Percentiles rank a stretch among this genome's conserved stretches.
phyloP scores from a whole-genome alignment of 1,140 invertebrate genomes.

The Heliconius congener region DNA sequence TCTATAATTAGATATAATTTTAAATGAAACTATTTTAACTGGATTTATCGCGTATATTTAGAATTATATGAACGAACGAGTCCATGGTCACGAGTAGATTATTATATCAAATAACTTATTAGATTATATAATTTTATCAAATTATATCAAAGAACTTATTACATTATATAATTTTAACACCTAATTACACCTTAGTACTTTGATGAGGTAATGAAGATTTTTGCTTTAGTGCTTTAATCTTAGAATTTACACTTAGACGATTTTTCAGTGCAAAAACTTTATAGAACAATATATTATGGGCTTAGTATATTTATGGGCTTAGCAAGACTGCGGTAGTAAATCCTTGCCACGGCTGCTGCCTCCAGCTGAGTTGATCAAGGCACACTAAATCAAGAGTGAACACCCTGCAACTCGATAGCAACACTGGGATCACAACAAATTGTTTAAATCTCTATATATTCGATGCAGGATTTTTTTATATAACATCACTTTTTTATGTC shows the following conservation, averaged over 20 bases:
- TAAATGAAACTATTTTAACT: too few species aligned
- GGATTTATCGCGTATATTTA: too few species aligned
- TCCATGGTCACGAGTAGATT: too few species aligned
- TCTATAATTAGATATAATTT: too few species aligned
- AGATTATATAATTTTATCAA: too few species aligned
- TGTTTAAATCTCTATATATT: not conserved
- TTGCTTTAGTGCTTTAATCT: not conserved
- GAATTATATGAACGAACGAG: too few species aligned
- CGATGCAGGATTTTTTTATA: not conserved
- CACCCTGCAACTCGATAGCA: not conserved
- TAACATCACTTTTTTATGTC: not conserved
- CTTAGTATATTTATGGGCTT: not conserved
- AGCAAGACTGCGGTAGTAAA: not conserved
- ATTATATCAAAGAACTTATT: too few species aligned
- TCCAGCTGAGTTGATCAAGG: slow-evolving; percentile 1
- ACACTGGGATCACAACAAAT: not conserved
- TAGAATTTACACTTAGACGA: not conserved
- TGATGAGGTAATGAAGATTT: not conserved
- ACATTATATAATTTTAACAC: not conserved
- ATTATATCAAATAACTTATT: too few species aligned
- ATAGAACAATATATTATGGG: not conserved
- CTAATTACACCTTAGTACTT: not conserved
- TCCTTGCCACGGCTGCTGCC: slow-evolving; percentile 1
- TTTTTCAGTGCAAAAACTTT: not conserved
- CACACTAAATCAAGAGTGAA: not conserved